Evolutionary conservation across 2,888 invertebrate species (phyloP), one percentile per base, ranked within the genome.

Genomic region (Acanthosepion lycidas): DNA sequence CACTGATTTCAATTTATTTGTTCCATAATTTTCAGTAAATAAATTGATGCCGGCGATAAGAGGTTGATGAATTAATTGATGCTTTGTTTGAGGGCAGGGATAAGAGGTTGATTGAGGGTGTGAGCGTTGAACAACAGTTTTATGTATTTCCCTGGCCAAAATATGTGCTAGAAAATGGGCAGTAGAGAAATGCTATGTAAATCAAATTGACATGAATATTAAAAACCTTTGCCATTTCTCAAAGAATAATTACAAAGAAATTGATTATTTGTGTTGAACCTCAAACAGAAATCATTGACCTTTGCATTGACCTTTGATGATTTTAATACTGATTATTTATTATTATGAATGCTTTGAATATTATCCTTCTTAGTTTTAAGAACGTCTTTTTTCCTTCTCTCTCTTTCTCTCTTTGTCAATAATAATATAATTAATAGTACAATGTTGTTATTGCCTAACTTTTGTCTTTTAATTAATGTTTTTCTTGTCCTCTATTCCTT

Each of bases 11-110:
- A 78, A 78, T 78, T 78, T 78, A 78, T 78, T 78, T 78, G n/a
- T 78, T 78, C 78, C 78, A 78, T 78, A 78, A 78, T 42, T 92
- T 92, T 92, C 92, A 93, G 49, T 93, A 93, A 93, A 93, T 93
- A 48, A 51, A 93, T 93, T 93, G 53, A 93, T 93, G 48, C 23
- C 28, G 49, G 93, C n/a, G 49, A 33, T 51, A 49, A 33, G 26
- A 51, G 93, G 28, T 53, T 51, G 53, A 51, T 49, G 48, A 49
- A 49, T 51, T 51, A 33, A 93, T 59, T 59, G 28, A 42, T 93
- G 28, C 33, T 49, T 93, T 53, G 28, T 93, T 49, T 1, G 78
- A 12, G 15, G n/a, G n/a, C 5, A 23, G n/a, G 78, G n/a, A 78
- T 78, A 33, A 78, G 78, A 78, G n/a, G 78, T 78, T 78, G 78